phyloP scores from a whole-genome alignment of 2,888 invertebrate genomes.

The Macrosoma leucophasiata region DNA sequence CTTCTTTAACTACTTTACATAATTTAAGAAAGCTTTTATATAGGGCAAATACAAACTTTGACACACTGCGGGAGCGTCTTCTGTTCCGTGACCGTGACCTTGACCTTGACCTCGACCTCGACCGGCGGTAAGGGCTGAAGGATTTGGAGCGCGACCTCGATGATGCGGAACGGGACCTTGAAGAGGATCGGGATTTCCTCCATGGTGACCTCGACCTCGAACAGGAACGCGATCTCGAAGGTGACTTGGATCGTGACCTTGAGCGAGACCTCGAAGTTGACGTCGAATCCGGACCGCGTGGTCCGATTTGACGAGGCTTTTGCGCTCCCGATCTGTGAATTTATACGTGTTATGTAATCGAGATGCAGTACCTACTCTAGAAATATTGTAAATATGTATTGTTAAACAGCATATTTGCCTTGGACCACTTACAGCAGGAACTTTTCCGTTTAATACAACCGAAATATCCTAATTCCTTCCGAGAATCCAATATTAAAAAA shows the following conservation, averaged over 20 bases:
- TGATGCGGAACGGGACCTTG: constrained; percentile 44
- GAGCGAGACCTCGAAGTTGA: constrained; percentile 32
- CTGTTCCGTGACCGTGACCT: constrained; percentile 40
- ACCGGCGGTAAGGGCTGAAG: constrained; percentile 49
- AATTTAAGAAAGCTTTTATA: neutral
- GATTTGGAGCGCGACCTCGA: constrained; percentile 44
- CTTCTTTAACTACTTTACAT: constrained; percentile 12
- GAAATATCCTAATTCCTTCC: too few relatives aligned
- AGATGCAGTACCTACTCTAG: too few relatives aligned
- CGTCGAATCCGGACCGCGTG: constrained; percentile 38
- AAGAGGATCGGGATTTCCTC: constrained; percentile 22
- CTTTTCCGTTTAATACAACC: too few relatives aligned
- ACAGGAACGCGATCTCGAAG: constrained; percentile 33
- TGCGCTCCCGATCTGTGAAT: constrained; percentile 37
- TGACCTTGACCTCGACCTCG: constrained; percentile 43
- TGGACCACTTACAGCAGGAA: too few relatives aligned
- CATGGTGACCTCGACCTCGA: constrained; percentile 37
- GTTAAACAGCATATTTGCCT: too few relatives aligned
- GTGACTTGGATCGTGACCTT: constrained; percentile 38
- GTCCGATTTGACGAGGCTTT: constrained; percentile 45
- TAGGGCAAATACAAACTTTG: constrained; percentile 53
- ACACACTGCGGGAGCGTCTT: constrained; percentile 50
- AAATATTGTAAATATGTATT: too few relatives aligned
- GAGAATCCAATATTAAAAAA: too few relatives aligned
- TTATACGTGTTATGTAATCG: too few relatives aligned